Evolutionary conservation across 2,888 invertebrate genomes (phyloP).

Genomic region (Andrena praecox): DNA sequence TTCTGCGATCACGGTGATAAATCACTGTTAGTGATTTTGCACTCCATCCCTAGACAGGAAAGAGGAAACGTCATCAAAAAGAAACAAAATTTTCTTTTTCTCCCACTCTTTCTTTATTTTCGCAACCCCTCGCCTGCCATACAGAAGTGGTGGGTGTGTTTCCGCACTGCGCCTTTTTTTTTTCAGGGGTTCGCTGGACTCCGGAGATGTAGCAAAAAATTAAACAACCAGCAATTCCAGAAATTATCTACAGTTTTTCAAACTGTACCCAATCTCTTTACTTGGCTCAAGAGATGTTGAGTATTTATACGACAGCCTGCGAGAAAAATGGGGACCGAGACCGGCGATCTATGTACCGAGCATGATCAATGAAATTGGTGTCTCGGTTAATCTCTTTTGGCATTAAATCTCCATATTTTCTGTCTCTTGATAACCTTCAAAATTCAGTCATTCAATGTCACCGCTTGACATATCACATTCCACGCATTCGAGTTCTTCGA

Average conservation of each 20-base stretch:
- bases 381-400: conserved; percentile 23
- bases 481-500: conserved; percentile 14
- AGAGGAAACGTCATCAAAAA: too few species aligned
- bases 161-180: too few species aligned
- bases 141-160: too few species aligned
- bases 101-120: too few species aligned
- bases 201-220: too few species aligned
- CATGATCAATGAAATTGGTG: conserved; percentile 41
- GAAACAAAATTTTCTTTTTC: too few species aligned
- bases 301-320: conserved; percentile 27
- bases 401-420: conserved; percentile 31
- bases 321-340: conserved; percentile 7
- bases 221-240: too few species aligned
- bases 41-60: too few species aligned
- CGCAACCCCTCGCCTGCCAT: too few species aligned
- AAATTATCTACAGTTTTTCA: not conserved
- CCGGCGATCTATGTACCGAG: conserved; percentile 23
- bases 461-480: conserved; percentile 58
- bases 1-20: too few species aligned
- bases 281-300: conserved; percentile 31
- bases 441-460: conserved; percentile 70
- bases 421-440: conserved; percentile 75
- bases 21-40: too few species aligned
- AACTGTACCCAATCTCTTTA: conserved; percentile 61
- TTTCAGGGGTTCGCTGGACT: too few species aligned